A percentile compares a stretch with the other conserved stretches of the same genome.
Evolutionary conservation across 92 coral and sea anemone species (phyloP).

Genomic region (Muricea muricata): DNA sequence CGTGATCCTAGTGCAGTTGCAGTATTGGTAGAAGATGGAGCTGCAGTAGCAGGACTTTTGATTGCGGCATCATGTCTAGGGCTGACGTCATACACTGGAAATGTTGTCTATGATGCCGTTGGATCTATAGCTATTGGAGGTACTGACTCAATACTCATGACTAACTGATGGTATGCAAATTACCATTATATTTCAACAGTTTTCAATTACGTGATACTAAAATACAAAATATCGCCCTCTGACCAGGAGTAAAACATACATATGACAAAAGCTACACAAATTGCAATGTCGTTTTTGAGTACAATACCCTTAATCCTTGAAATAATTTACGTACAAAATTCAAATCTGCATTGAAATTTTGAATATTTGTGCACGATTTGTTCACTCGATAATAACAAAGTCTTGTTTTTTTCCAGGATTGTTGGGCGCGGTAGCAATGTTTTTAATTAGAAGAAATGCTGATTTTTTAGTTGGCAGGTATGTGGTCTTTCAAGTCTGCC

Average conservation of each 20-base stretch:
- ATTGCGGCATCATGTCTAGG: slow-evolving; percentile 92
- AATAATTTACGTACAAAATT: background rate
- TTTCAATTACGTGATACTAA: too few species aligned
- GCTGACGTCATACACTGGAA: slow-evolving; percentile 94
- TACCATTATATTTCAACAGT: too few species aligned
- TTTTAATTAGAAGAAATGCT: slow-evolving; percentile 90
- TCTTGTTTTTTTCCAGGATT: slow-evolving; percentile 62
- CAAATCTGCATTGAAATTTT: too few species aligned
- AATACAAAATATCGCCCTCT: too few species aligned
- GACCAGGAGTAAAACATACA: too few species aligned
- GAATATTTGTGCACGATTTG: too few species aligned
- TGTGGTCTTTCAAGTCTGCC: background rate
- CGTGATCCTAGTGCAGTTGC: slow-evolving; percentile 98
- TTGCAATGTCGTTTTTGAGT: too few species aligned
- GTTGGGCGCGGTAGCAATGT: slow-evolving; percentile 88
- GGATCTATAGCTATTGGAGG: slow-evolving; percentile 97
- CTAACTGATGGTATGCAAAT: too few species aligned
- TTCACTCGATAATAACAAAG: background rate
- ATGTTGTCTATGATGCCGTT: slow-evolving; percentile 90
- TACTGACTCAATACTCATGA: slow-evolving; percentile 27
- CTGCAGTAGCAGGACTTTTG: slow-evolving; percentile 92
- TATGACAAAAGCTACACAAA: too few species aligned
- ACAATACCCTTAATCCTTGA: background rate
- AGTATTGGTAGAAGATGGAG: slow-evolving; percentile 93
- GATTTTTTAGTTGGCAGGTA: slow-evolving; percentile 98